A percentile compares a stretch with the other conserved stretches of the same genome.
These are phyloP conservation scores for Drosophila pachea DNA, from an alignment of 1,140 invertebrate species.

Conservation along the genomic window DNA sequence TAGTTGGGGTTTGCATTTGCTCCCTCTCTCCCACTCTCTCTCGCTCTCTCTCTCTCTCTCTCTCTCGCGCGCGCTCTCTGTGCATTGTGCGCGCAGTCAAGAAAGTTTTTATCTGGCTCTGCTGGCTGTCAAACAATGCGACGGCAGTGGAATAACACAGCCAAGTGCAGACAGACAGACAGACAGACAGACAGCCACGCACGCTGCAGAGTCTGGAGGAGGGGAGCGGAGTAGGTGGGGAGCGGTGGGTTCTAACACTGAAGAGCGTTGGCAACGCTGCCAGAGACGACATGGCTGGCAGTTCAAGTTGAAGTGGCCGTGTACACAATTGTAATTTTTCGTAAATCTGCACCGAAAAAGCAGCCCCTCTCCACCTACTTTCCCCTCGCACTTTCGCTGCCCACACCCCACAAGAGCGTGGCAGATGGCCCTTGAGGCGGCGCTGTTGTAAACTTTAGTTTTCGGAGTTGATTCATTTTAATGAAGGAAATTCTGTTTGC, in stretches of 20 bases:
- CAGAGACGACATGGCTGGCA: slow-evolving; percentile 41
- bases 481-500: slow-evolving; percentile 60
- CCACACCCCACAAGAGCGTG: neutral
- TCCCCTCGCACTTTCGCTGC: too few relatives aligned
- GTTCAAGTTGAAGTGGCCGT: slow-evolving; percentile 69
- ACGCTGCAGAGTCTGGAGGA: too few relatives aligned
- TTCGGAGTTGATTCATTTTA: slow-evolving; percentile 61
- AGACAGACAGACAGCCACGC: too few relatives aligned
- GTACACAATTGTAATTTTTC: slow-evolving; percentile 72
- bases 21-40: neutral
- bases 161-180: slow-evolving; percentile 63
- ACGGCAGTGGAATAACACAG: slow-evolving; percentile 68
- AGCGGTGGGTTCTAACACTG: slow-evolving; percentile 2
- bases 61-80: neutral
- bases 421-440: slow-evolving; percentile 35
- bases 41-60: neutral
- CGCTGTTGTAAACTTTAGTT: slow-evolving; percentile 54
- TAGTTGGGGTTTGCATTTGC: slow-evolving; percentile 46
- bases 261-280: slow-evolving; percentile 24
- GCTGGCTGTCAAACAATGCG: slow-evolving; percentile 67
- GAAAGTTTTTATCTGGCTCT: slow-evolving; percentile 47
- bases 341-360: slow-evolving; percentile 56
- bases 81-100: slow-evolving; percentile 20
- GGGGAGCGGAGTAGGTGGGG: neutral
- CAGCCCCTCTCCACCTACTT: slow-evolving; percentile 1